Percentiles rank a stretch among this genome's conserved stretches.
phyloP scores from a whole-genome alignment of 2,888 invertebrate species.

The Meandrusa payeni region DNA sequence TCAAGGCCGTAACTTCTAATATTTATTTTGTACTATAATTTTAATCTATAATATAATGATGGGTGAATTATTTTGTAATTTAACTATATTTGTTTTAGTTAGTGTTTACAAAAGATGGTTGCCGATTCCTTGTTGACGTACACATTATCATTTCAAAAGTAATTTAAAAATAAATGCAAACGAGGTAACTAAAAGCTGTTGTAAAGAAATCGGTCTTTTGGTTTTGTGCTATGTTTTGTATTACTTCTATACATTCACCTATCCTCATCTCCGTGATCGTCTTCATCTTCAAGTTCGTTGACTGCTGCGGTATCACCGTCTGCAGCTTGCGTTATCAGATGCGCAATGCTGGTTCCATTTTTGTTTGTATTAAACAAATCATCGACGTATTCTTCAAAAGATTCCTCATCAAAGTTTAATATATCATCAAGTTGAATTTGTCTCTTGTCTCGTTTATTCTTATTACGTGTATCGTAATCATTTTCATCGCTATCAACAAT shows the following conservation, averaged over 20 bases:
- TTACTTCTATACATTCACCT: conserved; percentile 38
- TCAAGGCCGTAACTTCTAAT: too few species aligned
- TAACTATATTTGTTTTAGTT: too few species aligned
- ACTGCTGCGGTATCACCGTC: conserved; percentile 53
- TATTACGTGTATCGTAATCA: conserved; percentile 38
- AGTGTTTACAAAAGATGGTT: too few species aligned
- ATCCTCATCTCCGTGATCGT: conserved; percentile 43
- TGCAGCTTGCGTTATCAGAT: conserved; percentile 62
- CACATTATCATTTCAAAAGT: conserved; percentile 2
- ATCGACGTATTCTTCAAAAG: conserved; percentile 63
- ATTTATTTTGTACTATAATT: too few species aligned
- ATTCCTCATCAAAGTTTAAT: conserved; percentile 66
- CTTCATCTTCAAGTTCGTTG: conserved; percentile 52
- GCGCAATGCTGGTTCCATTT: conserved; percentile 63
- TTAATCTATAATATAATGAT: too few species aligned
- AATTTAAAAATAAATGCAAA: conserved; percentile 18
- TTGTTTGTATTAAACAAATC: conserved; percentile 60
- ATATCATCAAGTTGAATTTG: conserved; percentile 67
- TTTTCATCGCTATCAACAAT: conserved; percentile 79
- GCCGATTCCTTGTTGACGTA: not conserved
- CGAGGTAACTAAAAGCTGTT: conserved; percentile 36
- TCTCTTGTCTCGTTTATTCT: conserved; percentile 48
- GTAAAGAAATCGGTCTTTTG: conserved; percentile 47
- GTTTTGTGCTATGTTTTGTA: conserved; percentile 41
- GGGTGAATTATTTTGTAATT: too few species aligned